These are phyloP conservation scores for Parnassius glacialis DNA, from an alignment of 2,888 invertebrate species.

Conservation along the genomic window DNA sequence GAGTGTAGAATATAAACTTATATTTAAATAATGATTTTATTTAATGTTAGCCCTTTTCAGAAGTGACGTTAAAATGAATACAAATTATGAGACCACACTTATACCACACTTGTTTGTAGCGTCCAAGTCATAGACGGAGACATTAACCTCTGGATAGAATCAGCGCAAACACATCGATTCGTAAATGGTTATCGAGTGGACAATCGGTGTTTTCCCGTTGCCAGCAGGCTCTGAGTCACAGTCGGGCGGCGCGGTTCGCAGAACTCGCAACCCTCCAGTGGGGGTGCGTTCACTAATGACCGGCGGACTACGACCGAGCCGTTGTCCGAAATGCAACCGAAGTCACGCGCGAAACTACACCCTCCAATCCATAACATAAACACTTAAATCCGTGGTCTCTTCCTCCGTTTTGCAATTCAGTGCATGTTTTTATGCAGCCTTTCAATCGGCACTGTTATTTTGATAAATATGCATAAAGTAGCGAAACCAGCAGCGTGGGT, in stretches of 20 bases:
- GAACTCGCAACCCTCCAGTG: conserved; percentile 65
- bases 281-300: conserved; percentile 75
- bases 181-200: conserved; percentile 59
- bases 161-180: conserved; percentile 53
- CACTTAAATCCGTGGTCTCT: conserved; percentile 59
- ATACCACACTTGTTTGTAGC: not conserved
- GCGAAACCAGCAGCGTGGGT: conserved; percentile 69
- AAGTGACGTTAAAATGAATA: too few relatives aligned
- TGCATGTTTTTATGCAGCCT: conserved; percentile 79
- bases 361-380: conserved; percentile 66
- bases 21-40: too few relatives aligned
- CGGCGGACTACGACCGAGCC: conserved; percentile 61
- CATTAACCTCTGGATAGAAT: conserved; percentile 37
- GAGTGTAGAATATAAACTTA: too few relatives aligned
- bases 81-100: too few relatives aligned
- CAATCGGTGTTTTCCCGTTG: conserved; percentile 66
- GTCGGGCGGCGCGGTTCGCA: conserved; percentile 57
- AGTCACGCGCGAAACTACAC: conserved; percentile 63
- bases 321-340: conserved; percentile 52
- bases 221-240: conserved; percentile 63
- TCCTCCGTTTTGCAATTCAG: conserved; percentile 58
- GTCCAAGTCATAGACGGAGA: not conserved
- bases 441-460: conserved; percentile 79
- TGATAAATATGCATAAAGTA: conserved; percentile 80
- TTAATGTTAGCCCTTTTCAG: too few relatives aligned